Percentiles rank a stretch among this genome's conserved stretches.
Evolutionary conservation across 2,113 vertebrate genomes (phyloP).

Genomic region (Sylvia atricapilla): DNA sequence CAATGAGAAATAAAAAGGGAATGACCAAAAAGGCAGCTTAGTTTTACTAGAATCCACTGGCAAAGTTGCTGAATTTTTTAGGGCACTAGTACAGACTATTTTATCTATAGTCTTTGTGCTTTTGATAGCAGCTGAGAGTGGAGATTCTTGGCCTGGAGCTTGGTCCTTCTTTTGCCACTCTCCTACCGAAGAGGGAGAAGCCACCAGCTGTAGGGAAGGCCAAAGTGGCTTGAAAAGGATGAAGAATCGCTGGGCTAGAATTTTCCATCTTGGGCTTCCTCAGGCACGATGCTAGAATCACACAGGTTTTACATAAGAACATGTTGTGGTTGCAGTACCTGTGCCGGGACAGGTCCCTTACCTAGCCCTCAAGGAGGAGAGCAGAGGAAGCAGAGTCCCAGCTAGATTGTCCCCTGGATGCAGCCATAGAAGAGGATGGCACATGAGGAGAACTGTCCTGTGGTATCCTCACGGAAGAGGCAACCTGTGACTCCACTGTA

Average conservation of each 20-base stretch:
- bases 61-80: not conserved
- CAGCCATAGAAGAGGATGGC: not conserved
- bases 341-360: not conserved
- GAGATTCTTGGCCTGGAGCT: not conserved
- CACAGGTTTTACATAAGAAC: not conserved
- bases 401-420: not conserved
- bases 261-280: not conserved
- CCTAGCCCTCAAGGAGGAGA: not conserved
- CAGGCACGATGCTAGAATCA: not conserved
- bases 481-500: not conserved
- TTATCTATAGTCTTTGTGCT: not conserved
- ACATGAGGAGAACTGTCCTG: not conserved
- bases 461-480: not conserved
- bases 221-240: not conserved
- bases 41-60: not conserved
- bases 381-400: not conserved
- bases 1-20: not conserved
- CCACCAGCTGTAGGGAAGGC: not conserved
- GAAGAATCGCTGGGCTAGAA: not conserved
- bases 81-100: not conserved
- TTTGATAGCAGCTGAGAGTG: not conserved
- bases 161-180: not conserved
- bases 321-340: rapidly evolving
- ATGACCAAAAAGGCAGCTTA: not conserved
- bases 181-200: not conserved